Conservation (phyloP, 2,888 invertebrate genomes). For the Rhingia campestris region DNA sequence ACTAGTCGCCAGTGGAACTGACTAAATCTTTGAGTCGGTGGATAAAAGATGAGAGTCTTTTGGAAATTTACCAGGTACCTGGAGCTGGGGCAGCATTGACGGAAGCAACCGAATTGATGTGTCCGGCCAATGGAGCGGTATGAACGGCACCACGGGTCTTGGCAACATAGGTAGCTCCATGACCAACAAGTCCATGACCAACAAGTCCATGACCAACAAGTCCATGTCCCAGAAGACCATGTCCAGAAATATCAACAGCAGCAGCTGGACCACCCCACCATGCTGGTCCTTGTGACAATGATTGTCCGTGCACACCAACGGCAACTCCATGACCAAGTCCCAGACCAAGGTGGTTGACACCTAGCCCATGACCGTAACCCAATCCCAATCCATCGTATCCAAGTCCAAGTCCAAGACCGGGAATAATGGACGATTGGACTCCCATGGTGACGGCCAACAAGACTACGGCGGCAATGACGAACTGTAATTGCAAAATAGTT, state of each 20-base stretch:
- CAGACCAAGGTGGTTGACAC: constrained; percentile 74
- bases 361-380: constrained; percentile 14
- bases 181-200: constrained; percentile 80
- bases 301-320: constrained; percentile 24
- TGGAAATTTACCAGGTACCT: constrained; percentile 76
- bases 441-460: constrained; percentile 80
- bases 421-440: constrained; percentile 79
- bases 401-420: constrained; percentile 25
- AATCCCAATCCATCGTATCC: constrained; percentile 73
- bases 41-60: neutral
- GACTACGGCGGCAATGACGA: constrained; percentile 77
- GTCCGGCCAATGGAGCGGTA: constrained; percentile 79
- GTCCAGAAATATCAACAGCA: constrained; percentile 53
- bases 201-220: constrained; percentile 79
- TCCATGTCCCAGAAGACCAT: constrained; percentile 79
- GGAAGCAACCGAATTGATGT: constrained; percentile 79
- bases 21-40: neutral
- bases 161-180: constrained; percentile 79
- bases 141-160: constrained; percentile 80
- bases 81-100: constrained; percentile 80
- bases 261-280: constrained; percentile 50
- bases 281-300: constrained; percentile 63
- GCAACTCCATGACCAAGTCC: constrained; percentile 22
- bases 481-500: constrained; percentile 74
- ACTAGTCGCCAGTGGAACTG: neutral